A percentile compares a stretch with the other conserved stretches of the same genome.
Evolutionary conservation across 2,888 invertebrate genomes (phyloP).

Genomic region (Cabera pusaria): DNA sequence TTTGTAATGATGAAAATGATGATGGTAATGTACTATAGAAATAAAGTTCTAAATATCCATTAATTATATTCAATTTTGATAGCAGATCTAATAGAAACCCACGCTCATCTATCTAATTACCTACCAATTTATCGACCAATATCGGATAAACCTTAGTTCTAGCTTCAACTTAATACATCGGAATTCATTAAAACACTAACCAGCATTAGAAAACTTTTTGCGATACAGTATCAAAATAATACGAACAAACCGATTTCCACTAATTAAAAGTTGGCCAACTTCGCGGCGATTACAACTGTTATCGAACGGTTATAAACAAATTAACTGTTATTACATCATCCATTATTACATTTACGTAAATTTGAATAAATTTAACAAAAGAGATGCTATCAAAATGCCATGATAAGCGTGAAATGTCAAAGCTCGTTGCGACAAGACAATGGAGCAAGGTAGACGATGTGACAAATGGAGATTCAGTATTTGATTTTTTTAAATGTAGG

Average conservation of each 20-base stretch:
- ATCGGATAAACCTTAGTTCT: no score
- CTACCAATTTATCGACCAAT: no score
- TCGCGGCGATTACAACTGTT: conserved; percentile 33
- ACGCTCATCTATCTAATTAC: no score
- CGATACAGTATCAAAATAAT: conserved; percentile 18
- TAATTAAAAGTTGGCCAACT: conserved; percentile 42
- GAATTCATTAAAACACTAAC: conserved; percentile 14
- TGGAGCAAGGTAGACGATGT: conserved; percentile 16
- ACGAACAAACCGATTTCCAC: conserved; percentile 28
- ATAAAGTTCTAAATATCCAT: no score
- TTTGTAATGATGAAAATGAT: no score
- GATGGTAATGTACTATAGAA: no score
- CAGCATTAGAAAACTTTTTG: conserved; percentile 22
- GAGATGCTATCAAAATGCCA: conserved; percentile 31
- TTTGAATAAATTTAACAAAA: conserved; percentile 15
- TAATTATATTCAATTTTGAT: no score
- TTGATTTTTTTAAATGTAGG: no score
- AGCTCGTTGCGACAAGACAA: conserved; percentile 32
- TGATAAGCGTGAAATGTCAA: conserved; percentile 42
- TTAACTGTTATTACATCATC: conserved; percentile 29
- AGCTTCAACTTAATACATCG: conserved; percentile 10
- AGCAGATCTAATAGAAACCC: no score
- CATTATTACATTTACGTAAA: conserved; percentile 30
- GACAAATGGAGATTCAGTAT: conserved; percentile 14
- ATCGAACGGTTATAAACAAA: conserved; percentile 29